Percentiles rank a stretch among this genome's conserved stretches.
Evolutionary conservation across 2,888 invertebrate genomes (phyloP).

Genomic region (Pherbina coryleti): DNA sequence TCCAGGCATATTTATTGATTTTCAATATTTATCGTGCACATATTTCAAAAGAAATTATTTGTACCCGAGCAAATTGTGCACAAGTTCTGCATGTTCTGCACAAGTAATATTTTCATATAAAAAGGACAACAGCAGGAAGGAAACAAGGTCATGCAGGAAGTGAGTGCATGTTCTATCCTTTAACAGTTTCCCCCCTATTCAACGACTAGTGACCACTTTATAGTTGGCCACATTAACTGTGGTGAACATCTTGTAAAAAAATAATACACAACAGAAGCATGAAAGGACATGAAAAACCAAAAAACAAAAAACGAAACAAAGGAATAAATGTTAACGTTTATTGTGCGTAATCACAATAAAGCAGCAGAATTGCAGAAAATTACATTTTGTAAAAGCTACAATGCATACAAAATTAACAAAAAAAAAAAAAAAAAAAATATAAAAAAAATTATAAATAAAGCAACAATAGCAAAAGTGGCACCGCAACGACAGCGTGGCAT

Average conservation of each 20-base stretch:
- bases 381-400: slow-evolving; percentile 9
- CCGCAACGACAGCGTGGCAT: neutral
- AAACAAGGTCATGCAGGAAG: too few species aligned
- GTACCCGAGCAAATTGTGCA: too few species aligned
- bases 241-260: neutral
- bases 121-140: too few species aligned
- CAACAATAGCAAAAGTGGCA: neutral
- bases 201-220: neutral
- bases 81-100: too few species aligned
- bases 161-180: neutral
- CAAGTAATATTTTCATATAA: too few species aligned
- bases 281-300: neutral
- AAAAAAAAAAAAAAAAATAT: neutral
- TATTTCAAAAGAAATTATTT: too few species aligned
- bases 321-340: neutral
- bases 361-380: slow-evolving; percentile 17
- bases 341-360: slow-evolving; percentile 19
- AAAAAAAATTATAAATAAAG: neutral
- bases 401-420: neutral
- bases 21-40: too few species aligned
- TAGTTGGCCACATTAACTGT: too few species aligned
- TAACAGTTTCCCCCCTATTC: neutral
- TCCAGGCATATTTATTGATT: too few species aligned
- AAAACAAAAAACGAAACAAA: neutral
- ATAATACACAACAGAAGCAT: neutral